Conservation (phyloP, 2,113 vertebrate genomes). For the Ciconia boyciana region DNA sequence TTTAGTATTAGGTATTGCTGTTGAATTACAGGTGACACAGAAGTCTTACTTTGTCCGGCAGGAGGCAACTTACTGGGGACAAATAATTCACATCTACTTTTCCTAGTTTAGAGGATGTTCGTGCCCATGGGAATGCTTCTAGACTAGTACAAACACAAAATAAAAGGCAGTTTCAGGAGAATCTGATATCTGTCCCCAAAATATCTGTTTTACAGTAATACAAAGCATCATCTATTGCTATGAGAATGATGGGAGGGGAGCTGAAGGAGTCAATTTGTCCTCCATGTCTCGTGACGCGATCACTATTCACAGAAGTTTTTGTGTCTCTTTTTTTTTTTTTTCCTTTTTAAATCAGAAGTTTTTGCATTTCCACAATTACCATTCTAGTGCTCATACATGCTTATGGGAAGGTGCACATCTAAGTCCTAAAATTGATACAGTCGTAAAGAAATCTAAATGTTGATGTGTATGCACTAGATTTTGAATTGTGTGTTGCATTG, state of each 20-base stretch:
- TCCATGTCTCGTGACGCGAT: accelerated
- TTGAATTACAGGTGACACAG: background rate
- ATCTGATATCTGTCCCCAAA: background rate
- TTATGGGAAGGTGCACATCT: background rate
- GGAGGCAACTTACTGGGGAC: background rate
- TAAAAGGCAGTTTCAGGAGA: background rate
- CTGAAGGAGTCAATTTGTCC: background rate
- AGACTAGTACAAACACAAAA: background rate
- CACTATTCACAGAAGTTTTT: background rate
- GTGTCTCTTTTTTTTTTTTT: background rate
- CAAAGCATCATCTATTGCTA: background rate
- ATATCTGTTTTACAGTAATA: background rate
- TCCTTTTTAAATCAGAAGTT: background rate
- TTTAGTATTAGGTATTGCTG: background rate
- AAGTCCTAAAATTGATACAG: background rate
- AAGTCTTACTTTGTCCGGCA: background rate
- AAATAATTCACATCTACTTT: background rate
- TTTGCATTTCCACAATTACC: background rate
- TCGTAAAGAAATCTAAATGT: background rate
- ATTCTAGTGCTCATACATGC: background rate
- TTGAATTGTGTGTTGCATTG: background rate
- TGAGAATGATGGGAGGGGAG: background rate
- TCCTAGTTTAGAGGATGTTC: background rate
- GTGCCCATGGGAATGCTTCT: background rate
- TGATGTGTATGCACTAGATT: background rate